phyloP scores from a whole-genome alignment of 30 jellyfish, hydroid and myxozoan species.

The Catostylus mosaicus region DNA sequence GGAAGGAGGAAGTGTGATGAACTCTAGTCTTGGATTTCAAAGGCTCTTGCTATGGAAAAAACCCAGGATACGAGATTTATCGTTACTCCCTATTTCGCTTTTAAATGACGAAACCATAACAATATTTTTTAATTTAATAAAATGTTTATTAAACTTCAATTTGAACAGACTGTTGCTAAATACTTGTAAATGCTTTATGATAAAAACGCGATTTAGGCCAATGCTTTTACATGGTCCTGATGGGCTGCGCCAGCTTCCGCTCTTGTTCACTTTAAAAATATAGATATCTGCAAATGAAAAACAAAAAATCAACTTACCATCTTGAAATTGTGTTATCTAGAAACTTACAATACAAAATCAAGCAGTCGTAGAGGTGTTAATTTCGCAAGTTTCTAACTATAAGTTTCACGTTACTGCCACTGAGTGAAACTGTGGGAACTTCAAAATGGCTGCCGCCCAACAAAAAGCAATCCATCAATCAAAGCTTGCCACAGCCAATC shows the following conservation, averaged over 20 bases:
- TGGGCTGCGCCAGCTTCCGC: conserved; percentile 4
- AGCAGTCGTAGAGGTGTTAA: background rate
- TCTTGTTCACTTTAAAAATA: background rate
- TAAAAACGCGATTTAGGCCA: too few relatives aligned
- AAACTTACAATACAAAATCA: background rate
- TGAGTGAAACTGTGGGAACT: conserved; percentile 1
- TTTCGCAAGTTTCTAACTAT: background rate
- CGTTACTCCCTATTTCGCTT: too few relatives aligned
- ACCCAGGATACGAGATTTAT: too few relatives aligned
- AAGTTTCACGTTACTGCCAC: background rate
- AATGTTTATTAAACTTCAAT: too few relatives aligned
- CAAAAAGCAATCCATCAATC: conserved; percentile 15
- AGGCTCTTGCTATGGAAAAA: too few relatives aligned
- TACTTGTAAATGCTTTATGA: too few relatives aligned
- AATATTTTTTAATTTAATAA: too few relatives aligned
- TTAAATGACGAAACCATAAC: too few relatives aligned
- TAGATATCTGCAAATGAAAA: background rate
- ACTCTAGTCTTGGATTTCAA: too few relatives aligned
- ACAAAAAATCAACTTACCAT: background rate
- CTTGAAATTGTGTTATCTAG: background rate
- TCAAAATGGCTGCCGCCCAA: conserved; percentile 87
- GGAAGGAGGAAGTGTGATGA: too few relatives aligned
- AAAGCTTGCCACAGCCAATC: conserved; percentile 16
- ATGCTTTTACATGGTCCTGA: too few relatives aligned
- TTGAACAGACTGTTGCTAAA: too few relatives aligned